These are phyloP conservation scores for Euura lappo DNA, from an alignment of 1,140 invertebrate species.

Conservation along the genomic window DNA sequence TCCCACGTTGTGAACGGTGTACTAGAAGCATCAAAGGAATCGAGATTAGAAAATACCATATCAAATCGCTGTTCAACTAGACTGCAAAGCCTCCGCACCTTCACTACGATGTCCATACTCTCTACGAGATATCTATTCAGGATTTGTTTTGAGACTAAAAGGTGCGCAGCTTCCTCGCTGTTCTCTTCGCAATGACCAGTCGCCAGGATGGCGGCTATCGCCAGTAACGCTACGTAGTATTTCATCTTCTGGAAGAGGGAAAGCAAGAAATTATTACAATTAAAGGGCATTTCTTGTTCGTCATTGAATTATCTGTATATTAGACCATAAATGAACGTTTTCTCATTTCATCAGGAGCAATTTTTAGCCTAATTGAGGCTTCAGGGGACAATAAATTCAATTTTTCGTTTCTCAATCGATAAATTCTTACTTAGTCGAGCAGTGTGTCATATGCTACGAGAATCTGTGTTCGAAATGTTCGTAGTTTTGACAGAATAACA, in stretches of 20 bases:
- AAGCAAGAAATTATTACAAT: conserved; percentile 6
- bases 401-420: no score
- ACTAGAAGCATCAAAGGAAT: conserved; percentile 56
- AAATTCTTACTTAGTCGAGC: no score
- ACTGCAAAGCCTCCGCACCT: conserved; percentile 60
- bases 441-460: no score
- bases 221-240: conserved; percentile 40
- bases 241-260: conserved; percentile 53
- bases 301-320: no score
- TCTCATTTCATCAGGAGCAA: no score
- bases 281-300: background rate
- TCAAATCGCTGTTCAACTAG: background rate
- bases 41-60: background rate
- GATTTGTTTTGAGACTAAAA: conserved; percentile 87
- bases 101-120: conserved; percentile 94
- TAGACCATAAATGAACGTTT: no score
- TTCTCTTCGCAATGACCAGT: conserved; percentile 66
- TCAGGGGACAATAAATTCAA: no score
- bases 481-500: no score
- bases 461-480: no score
- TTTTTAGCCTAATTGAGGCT: no score
- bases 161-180: conserved; percentile 69
- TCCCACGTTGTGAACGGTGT: conserved; percentile 85
- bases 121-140: conserved; percentile 99
- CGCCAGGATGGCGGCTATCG: conserved; percentile 47